phyloP scores from a whole-genome alignment of 2,888 invertebrate genomes.

The Paralinhomoeus sp. region DNA sequence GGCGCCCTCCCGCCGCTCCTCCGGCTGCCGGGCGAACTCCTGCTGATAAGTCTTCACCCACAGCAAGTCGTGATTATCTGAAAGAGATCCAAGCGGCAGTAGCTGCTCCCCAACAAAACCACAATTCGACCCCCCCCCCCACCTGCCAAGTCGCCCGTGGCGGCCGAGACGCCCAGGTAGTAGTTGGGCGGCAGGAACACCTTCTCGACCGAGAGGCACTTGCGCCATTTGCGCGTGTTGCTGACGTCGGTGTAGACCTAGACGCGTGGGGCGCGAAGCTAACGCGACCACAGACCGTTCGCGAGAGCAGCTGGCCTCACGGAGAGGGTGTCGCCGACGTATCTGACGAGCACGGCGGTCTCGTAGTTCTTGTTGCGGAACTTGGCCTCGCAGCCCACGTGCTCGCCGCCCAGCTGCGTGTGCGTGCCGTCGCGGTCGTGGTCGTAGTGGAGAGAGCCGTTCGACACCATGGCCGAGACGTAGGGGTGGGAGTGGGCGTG shows the following conservation, averaged over 20 bases:
- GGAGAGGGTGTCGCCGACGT: constrained; percentile 60
- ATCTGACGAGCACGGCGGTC: constrained; percentile 59
- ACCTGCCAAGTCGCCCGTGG: constrained; percentile 68
- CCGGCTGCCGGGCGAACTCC: constrained; percentile 40
- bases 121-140: no score
- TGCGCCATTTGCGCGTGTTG: constrained; percentile 73
- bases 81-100: constrained; percentile 19
- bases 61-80: constrained; percentile 83
- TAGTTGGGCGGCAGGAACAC: constrained; percentile 81
- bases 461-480: constrained; percentile 91
- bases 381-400: constrained; percentile 68
- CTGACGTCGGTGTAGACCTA: constrained; percentile 73
- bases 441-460: constrained; percentile 80
- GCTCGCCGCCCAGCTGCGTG: constrained; percentile 52
- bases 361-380: constrained; percentile 73
- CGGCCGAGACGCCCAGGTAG: constrained; percentile 74
- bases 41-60: constrained; percentile 75
- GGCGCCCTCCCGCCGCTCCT: constrained; percentile 27
- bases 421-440: constrained; percentile 96
- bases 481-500: constrained; percentile 97
- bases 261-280: no score
- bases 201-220: constrained; percentile 66
- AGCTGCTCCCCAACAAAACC: not conserved
- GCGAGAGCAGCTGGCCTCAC: no score
- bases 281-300: no score